Evolutionary conservation across 1,140 invertebrate species (phyloP), one percentile per base, ranked within the genome.

Genomic region (Drosophila carrolli): DNA sequence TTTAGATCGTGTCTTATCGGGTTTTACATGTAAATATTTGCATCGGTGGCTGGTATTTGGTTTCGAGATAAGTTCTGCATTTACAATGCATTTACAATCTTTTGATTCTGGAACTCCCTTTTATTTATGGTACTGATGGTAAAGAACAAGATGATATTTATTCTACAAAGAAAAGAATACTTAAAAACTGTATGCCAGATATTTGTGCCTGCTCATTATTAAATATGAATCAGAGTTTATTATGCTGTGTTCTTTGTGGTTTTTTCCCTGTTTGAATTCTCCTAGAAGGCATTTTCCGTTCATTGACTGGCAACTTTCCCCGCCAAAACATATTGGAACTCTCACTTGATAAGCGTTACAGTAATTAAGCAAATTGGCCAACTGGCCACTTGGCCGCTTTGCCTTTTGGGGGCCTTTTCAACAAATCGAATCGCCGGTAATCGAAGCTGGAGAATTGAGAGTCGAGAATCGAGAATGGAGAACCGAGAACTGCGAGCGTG

Each of bases 361-460:
- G 53, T 79, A 88, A 88, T 81, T 88, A 89, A 89, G 76, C 66
- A 82, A 88, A 88, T 88, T 88, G 65, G 65, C 37, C 59, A 72
- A 50, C 23, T 40, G 62, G 41, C 59, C 48, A 29, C 32, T 65
- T 50, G 27, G 27, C 55, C 29, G 29, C 29, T 32, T 32, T 32
- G 29, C 29, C 29, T 54, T 66, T 40, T 46, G 10, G 23, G 55
- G n/a, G 40, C 11, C 9, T 16, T 29, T 54, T 51, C 3, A 51
- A 14, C 48, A 51, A 60, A 74, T 73, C 40, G 16, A 61, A 68
- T 47, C 27, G 50, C 37, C 70, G n/a, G 16, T 50, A 53, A 61
- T 70, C 67, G 65, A 70, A 70, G 38, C 65, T 55, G 66, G 4
- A 27, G 29, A 29, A 35, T 53, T 19, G 41, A 40, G 23, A 40